Evolutionary conservation across 37 sponge, comb jelly and placozoan genomes (phyloP).

Genomic region (Cliona cf. orientalis): DNA sequence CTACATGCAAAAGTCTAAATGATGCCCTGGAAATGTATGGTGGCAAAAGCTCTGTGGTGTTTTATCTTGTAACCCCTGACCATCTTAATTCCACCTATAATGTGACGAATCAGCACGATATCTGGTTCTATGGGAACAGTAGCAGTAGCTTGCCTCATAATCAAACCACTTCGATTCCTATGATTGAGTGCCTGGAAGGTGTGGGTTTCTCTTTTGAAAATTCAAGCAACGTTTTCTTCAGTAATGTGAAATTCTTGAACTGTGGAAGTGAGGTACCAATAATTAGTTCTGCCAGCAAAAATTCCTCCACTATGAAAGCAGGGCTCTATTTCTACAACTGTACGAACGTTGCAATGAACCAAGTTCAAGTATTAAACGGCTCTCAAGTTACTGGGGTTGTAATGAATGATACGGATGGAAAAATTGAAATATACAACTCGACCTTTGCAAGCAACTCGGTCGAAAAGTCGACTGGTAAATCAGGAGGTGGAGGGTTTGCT

Average conservation of each 20-base stretch:
- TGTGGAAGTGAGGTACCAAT: neutral
- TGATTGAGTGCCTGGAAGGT: neutral
- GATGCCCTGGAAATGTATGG: too few relatives aligned
- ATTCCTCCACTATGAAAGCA: too few relatives aligned
- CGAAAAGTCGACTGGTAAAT: neutral
- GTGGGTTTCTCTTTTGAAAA: neutral
- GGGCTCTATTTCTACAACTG: neutral
- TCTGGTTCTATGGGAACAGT: too few relatives aligned
- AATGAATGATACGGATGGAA: neutral
- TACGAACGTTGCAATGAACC: neutral
- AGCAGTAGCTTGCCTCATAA: too few relatives aligned
- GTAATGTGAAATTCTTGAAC: neutral
- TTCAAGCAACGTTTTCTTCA: neutral
- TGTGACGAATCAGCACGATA: too few relatives aligned
- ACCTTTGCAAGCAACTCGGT: neutral
- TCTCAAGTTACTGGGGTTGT: neutral
- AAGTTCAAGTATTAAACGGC: neutral
- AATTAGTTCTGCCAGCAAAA: too few relatives aligned
- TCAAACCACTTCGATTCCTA: too few relatives aligned
- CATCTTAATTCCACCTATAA: too few relatives aligned
- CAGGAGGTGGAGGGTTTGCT: conserved; percentile 7
- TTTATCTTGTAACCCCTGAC: too few relatives aligned
- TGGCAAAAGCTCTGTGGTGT: too few relatives aligned
- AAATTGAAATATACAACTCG: neutral
- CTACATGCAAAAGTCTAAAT: too few relatives aligned